Evolutionary conservation across 2,888 invertebrate species (phyloP), one percentile per base, ranked within the genome.

Genomic region (Campoletis raptor): DNA sequence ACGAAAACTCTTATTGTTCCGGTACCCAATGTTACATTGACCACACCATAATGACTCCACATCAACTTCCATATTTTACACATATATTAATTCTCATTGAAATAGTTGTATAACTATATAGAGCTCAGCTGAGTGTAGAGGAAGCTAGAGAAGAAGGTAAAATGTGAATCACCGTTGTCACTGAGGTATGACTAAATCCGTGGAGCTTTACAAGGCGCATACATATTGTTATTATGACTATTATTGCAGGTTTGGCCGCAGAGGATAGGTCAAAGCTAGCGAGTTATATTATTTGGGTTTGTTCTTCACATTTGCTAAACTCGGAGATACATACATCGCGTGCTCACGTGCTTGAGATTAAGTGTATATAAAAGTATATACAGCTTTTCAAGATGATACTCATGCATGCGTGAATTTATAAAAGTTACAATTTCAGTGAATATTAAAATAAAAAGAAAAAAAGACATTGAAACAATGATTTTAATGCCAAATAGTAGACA

Each of bases 151-250:
- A 61, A 73, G 21, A 79, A 61, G 76, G 42, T 72, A 81, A 85
- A 85, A 85, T 72, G 66, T 81, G 52, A 81, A 85, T 85, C 72
- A 85, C 72, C 77, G 85, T 57, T 81, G 81, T 40, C 64, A 77
- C 72, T 45, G 66, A 45, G 72, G 24, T 24, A 57, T 37, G 54
- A 77, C 70, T 52, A 81, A 66, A 66, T 52, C 12, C 45, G 40
- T 18, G 64, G 36, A 52, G 48, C 70, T 83, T 42, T 74, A 48
- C 48, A 30, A 40, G 12, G 73, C 30, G 48, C 67, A 45, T 54
- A 64, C 36, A 57, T 57, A 42, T 57, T 69, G 69, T 69, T 79
- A 54, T 40, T 69, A 57, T 69, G 52, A 66, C 54, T 77, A 36
- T 21, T 66, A 48, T 52, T 52, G 48, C 10, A 40, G 36, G 42